Percentiles rank a stretch among this genome's conserved stretches.
Evolutionary conservation across 2,113 vertebrate genomes (phyloP).

Genomic region (Crotophaga sulcirostris): DNA sequence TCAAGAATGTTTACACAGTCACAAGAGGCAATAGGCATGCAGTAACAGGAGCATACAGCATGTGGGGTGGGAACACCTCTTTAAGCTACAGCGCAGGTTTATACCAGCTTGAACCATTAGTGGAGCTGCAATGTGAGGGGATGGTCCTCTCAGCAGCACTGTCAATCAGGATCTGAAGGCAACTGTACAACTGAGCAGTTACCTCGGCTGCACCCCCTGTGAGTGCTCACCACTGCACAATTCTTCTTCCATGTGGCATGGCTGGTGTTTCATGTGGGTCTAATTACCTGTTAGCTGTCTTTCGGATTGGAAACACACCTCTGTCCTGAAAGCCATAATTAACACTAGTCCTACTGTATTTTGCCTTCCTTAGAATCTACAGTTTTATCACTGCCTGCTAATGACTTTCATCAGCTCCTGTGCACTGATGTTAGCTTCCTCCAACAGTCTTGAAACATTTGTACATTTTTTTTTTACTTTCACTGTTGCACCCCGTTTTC

Average conservation of each 20-base stretch:
- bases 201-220: not conserved
- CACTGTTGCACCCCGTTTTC: not conserved
- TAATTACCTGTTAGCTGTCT: not conserved
- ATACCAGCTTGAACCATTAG: not conserved
- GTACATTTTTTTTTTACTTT: not conserved
- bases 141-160: not conserved
- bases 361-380: not conserved
- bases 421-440: not conserved
- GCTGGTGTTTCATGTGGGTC: not conserved
- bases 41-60: not conserved
- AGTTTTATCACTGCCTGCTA: not conserved
- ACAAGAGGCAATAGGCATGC: rapidly evolving
- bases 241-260: not conserved
- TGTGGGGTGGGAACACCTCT: not conserved
- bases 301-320: not conserved
- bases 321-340: not conserved
- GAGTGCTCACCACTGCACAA: not conserved
- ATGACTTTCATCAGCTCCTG: not conserved
- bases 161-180: not conserved
- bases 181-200: not conserved
- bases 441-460: not conserved
- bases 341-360: not conserved
- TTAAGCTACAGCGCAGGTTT: not conserved
- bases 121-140: not conserved
- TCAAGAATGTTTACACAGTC: not conserved